A percentile compares a stretch with the other conserved stretches of the same genome.
These are phyloP conservation scores for Sebastes alutus DNA, from an alignment of 2,797 vertebrate species.

Conservation along the genomic window DNA sequence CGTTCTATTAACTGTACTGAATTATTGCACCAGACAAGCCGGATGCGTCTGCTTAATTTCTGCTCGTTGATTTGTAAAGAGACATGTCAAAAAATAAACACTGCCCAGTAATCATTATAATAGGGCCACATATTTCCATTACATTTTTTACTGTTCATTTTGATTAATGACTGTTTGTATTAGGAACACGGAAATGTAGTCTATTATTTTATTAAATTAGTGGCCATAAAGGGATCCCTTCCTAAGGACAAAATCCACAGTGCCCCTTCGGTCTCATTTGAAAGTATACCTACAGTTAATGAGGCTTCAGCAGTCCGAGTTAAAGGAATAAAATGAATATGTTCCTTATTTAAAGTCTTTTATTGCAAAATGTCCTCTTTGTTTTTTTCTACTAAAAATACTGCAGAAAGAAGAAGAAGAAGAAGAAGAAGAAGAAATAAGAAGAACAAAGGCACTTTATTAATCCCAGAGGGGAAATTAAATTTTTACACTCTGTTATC, in stretches of 20 bases:
- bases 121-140: background rate
- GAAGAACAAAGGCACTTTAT: too few species aligned
- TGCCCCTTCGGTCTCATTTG: background rate
- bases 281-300: background rate
- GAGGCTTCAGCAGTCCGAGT: background rate
- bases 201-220: background rate
- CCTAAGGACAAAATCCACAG: background rate
- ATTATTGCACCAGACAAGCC: background rate
- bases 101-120: background rate
- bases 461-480: too few species aligned
- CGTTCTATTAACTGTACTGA: constrained; percentile 29
- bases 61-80: background rate
- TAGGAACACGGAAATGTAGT: background rate
- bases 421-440: too few species aligned
- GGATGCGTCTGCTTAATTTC: constrained; percentile 23
- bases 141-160: background rate
- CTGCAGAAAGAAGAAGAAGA: too few species aligned
- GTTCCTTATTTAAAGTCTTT: background rate
- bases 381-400: too few species aligned
- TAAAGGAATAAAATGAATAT: background rate
- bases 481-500: too few species aligned
- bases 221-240: background rate
- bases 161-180: background rate
- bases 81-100: background rate
- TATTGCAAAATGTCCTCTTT: background rate